Base-by-base conservation (phyloP, 2,113 vertebrate species). In the Chaetops frenatus region DNA sequence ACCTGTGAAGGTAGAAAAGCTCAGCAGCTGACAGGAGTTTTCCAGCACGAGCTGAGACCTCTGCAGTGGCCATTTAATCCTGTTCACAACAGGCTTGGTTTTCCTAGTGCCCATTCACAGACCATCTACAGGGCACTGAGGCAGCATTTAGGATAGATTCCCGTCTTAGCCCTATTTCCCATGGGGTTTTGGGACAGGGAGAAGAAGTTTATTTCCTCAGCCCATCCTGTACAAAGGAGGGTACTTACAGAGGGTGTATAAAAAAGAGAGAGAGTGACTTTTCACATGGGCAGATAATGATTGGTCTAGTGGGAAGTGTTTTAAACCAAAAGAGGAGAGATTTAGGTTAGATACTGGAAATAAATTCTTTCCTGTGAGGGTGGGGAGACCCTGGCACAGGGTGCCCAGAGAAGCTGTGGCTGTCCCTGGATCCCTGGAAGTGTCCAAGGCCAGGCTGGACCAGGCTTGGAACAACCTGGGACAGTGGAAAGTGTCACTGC, bases 301-400 rank as follows among this genome's bases (percentile, higher is more conserved):
- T 2, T 29, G 53, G 38, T 58, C 36, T 74, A 47, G 5, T 4
- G 22, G n/a, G 53, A 60, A 25, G 0, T 1, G 17, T 42, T 67
- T 76, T 22, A 82, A 67, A 47, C 17, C 15, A 23, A 31, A 58
- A 61, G 12, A 58, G 11, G 21, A 38, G 61, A 51, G 18, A 76
- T 82, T 76, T 61, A 61, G 25, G 29, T 22, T 7, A 54, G 20
- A 24, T 20, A 60, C 5, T 28, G 22, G 13, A 7, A 76, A 47
- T 14, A 3, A 82, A 76, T 40, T 40, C 2, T 48, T 56, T 6
- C 7, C 31, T 70, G 10, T 10, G 19, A 9, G 14, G 48, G 27
- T 77, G 40, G 5, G 0, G 6, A 82, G 40, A 1, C 1, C 4
- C 29, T 28, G 40, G 40, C 40, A 27, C 29, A 69, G n/a, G 23